Conservation (phyloP, 1,140 invertebrate species). For the Megalopta genalis region DNA sequence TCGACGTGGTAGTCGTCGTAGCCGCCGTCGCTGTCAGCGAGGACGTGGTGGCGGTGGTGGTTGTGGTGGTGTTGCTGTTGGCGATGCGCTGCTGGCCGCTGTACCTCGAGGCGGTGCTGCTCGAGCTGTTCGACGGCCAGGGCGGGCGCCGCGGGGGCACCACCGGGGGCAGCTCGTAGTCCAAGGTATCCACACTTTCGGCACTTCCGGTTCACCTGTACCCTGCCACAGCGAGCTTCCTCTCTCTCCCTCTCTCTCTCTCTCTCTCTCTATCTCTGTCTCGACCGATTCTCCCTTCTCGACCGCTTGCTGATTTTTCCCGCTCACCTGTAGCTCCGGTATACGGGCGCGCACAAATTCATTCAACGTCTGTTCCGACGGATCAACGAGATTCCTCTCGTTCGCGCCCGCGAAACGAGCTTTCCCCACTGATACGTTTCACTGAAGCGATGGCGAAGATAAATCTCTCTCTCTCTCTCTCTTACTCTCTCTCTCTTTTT, state of each 20-base stretch:
- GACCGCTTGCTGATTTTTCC: background rate
- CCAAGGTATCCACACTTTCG: conserved; percentile 74
- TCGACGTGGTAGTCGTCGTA: conserved; percentile 49
- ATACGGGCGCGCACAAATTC: conserved; percentile 16
- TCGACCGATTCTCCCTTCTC: conserved; percentile 40
- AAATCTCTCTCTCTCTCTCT: background rate
- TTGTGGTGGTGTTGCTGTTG: conserved; percentile 28
- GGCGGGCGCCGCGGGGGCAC: conserved; percentile 79
- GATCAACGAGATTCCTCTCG: too few relatives aligned
- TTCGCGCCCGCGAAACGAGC: background rate
- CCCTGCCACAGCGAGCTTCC: conserved; percentile 43
- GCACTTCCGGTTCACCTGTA: conserved; percentile 63
- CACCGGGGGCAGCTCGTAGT: conserved; percentile 79
- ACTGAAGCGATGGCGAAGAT: background rate
- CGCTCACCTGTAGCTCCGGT: background rate
- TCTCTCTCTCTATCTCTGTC: too few relatives aligned
- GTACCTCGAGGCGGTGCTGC: conserved; percentile 60
- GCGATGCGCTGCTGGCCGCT: conserved; percentile 48
- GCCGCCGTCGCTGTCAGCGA: conserved; percentile 39
- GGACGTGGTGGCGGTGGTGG: conserved; percentile 47
- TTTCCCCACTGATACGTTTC: background rate
- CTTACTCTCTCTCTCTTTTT: background rate
- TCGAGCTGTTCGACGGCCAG: conserved; percentile 75
- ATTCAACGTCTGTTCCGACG: background rate
- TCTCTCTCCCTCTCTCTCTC: too few relatives aligned